Evolutionary conservation across 2,797 vertebrate species (phyloP), one percentile per base, ranked within the genome.

Genomic region (Cryptoblepharus egeriae): DNA sequence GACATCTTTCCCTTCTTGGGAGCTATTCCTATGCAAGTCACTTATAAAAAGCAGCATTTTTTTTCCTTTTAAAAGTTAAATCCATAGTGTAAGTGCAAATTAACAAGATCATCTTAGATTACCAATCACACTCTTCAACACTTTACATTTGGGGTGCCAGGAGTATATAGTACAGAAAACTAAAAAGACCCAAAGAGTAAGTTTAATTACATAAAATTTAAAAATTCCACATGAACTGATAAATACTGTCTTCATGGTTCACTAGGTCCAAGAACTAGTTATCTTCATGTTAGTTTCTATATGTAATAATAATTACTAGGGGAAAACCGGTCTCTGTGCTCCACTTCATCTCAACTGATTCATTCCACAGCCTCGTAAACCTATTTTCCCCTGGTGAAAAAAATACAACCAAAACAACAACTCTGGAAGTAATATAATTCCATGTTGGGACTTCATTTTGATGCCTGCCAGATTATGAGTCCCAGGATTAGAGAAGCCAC

Each of bases 401-500:
- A n/a, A 86, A 75, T 5, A 45, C 81, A 85, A 68, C 76, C 82
- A 74, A 9, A n/a, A 20, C 64, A 80, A 83, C 55, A 91, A 93
- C 91, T 93, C 80, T 67, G 77, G 72, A 88, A 24, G 82, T 88
- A 88, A 45, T 30, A 65, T 81, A 55, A 58, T 68, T 91, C 83
- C 88, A 88, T 0, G 18, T 58, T 83, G 85, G 85, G 65, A 86
- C 75, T 93, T 98, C 95, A 98, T 61, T 89, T 90, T 61, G 60
- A 0, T 61, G 69, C 0, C 37, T 26, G 6, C 96, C 95, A 98
- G 93, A 99, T 96, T 79, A 97, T 77, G 77, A 98, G 1, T 89
- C 61, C 91, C 77, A 99, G 94, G 92, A 99, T 91, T 80, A 90
- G 1, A 30, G 94, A 87, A 74, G 92, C 93, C 49, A 98, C 79